Evolutionary conservation across 2,888 invertebrate genomes (phyloP).

Genomic region (Ceramica pisi): DNA sequence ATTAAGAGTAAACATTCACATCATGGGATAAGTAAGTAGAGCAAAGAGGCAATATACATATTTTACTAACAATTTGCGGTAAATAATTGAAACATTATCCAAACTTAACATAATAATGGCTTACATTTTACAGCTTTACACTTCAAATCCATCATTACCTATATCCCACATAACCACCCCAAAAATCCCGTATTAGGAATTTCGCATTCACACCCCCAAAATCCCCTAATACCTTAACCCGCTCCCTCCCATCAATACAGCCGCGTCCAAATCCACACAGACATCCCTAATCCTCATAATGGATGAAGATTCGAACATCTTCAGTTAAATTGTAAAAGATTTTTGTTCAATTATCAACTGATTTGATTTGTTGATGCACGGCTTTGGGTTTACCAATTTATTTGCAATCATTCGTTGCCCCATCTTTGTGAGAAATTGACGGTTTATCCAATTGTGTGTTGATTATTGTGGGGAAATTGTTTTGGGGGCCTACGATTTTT

Average conservation of each 20-base stretch:
- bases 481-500: background rate
- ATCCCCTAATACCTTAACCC: slow-evolving; percentile 54
- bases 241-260: slow-evolving; percentile 50
- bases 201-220: slow-evolving; percentile 33
- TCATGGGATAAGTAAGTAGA: background rate
- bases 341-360: slow-evolving; percentile 79
- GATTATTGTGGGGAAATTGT: slow-evolving; percentile 40
- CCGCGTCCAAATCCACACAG: slow-evolving; percentile 70
- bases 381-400: slow-evolving; percentile 54
- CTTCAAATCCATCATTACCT: background rate
- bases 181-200: slow-evolving; percentile 33
- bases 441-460: slow-evolving; percentile 52
- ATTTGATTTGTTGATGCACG: slow-evolving; percentile 70
- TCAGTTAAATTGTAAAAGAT: slow-evolving; percentile 77
- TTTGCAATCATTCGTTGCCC: slow-evolving; percentile 57
- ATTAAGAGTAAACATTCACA: background rate
- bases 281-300: slow-evolving; percentile 83
- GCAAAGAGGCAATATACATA: background rate
- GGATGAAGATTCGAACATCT: slow-evolving; percentile 81
- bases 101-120: too few relatives aligned
- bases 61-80: background rate
- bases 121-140: background rate
- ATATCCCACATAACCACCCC: slow-evolving; percentile 7
- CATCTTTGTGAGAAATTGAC: slow-evolving; percentile 33
- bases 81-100: background rate